Base-by-base conservation (phyloP, 1,140 invertebrate genomes). In the Gonioctena quinquepunctata region DNA sequence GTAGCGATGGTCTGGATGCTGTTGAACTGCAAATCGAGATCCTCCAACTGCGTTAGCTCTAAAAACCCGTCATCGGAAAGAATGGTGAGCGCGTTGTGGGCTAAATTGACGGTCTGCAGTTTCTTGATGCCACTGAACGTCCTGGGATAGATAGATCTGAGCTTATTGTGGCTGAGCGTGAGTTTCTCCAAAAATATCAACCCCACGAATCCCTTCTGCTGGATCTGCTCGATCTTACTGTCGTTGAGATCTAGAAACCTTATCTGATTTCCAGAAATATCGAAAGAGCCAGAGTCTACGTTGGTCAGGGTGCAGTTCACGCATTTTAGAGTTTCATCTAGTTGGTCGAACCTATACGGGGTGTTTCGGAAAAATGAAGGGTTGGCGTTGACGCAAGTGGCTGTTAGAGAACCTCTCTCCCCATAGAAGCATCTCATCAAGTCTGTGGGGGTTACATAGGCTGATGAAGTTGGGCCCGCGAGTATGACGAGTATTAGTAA, bases 11-110 rank as follows among this genome's bases (percentile, higher is more conserved):
- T 86, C 27, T 77, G 83, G 1, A 91, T 84, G 8, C 86, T 80
- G 77, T 92, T 92, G 2, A 83, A 70, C 0, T 88, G 89, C 1
- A 92, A 75, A 73, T 90, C 87, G 0, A 92, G 75, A 8, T 71
- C 73, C 6, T 81, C 82, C 4, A 92, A 69, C 63, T 80, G 75
- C 1, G 25, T 21, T 13, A 83, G 54, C 71, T 82, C 82, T 18
- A 73, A 56, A 70, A 83, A 82, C 6, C 77, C 78, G 16, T 72
- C 63, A 2, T 76, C 70, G 0, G 69, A 54, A 8, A 83, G 69
- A 21, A 77, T 74, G 19, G 22, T 71, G 7, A 83, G 77, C 18
- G 72, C 22, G 69, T 83, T 83, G 27, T 79, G 69, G 2, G 64
- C 49, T 19, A 83, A 19, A 64, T 80, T 63, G 1, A 83, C 67